Base-by-base conservation (phyloP, 2,113 vertebrate genomes). In the Uria lomvia region DNA sequence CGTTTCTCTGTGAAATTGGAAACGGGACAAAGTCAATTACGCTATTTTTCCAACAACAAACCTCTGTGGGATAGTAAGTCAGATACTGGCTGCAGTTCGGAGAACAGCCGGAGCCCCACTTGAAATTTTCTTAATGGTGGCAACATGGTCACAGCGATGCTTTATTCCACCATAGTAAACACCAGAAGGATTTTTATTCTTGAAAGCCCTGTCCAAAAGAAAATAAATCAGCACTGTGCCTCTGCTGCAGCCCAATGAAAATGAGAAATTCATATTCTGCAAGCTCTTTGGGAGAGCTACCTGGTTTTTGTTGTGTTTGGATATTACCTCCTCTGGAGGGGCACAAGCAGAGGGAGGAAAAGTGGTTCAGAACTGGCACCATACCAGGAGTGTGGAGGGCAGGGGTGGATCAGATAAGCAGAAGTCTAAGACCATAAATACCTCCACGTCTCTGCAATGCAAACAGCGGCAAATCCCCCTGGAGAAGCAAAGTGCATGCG, bases 401-500 rank as follows among this genome's bases (percentile, higher is more conserved):
- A 83, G 38, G 59, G 72, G 88, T 88, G 92, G 72, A 91, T 94
- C 91, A 96, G 95, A 95, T 95, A 96, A 92, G 80, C 60, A 74
- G 65, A 87, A 75, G 73, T 59, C 73, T 52, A 71, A 87, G 91
- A 56, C 53, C 79, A 58, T 95, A 96, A 96, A 96, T 96, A 92
- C 91, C 68, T 95, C 72, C 9, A 30, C 3, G 5, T 91, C 79
- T 66, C 59, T 71, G 78, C 71, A 83, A 86, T 3, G 11, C 63
- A 87, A 94, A 90, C 72, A 92, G 71, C 67, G 75, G 45, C 53
- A 87, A 94, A 94, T 80, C 71, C 58, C 87, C 38, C 63, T 29
- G 47, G 87, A 90, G 87, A 91, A 73, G 40, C 43, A 40, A 89
- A 94, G 74, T 65, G 58, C 62, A 68, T 40, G 34, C 85, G 78